phyloP scores from a whole-genome alignment of 2,888 invertebrate genomes.

The Acanthoscelides obtectus region DNA sequence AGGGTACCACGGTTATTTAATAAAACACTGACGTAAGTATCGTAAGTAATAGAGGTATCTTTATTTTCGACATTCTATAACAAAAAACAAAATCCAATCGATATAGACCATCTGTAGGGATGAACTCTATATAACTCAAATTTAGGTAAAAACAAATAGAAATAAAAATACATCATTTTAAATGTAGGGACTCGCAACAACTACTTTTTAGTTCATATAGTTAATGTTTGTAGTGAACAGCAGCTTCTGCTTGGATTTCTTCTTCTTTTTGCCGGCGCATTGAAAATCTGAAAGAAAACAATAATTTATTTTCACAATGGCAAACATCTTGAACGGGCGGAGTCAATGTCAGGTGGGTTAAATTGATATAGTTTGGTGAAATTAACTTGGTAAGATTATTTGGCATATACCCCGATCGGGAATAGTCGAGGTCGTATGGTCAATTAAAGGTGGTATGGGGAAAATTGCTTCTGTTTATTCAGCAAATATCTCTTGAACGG shows the following conservation, averaged over 20 bases:
- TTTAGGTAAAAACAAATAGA: background rate
- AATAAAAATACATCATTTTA: background rate
- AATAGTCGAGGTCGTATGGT: too few relatives aligned
- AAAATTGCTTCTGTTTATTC: too few relatives aligned
- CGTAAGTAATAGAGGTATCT: background rate
- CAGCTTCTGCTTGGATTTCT: constrained; percentile 70
- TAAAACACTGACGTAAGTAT: background rate
- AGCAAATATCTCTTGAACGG: too few relatives aligned
- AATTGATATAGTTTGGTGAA: too few relatives aligned
- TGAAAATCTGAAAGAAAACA: constrained; percentile 20
- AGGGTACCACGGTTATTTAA: too few relatives aligned
- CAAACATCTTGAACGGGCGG: too few relatives aligned
- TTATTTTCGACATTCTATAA: background rate
- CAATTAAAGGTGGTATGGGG: too few relatives aligned
- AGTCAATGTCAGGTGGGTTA: too few relatives aligned
- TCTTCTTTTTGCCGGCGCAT: constrained; percentile 54
- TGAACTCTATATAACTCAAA: background rate
- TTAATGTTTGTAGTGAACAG: constrained; percentile 60
- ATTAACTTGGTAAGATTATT: too few relatives aligned
- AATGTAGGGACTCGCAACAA: background rate
- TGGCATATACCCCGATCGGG: too few relatives aligned
- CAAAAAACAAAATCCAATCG: background rate
- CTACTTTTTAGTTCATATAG: background rate
- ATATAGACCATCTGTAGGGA: background rate
- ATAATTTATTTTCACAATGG: too few relatives aligned